A percentile compares a stretch with the other conserved stretches of the same genome.
Evolutionary conservation across 2,113 vertebrate genomes (phyloP).

Genomic region (Dipodomys ordii): DNA sequence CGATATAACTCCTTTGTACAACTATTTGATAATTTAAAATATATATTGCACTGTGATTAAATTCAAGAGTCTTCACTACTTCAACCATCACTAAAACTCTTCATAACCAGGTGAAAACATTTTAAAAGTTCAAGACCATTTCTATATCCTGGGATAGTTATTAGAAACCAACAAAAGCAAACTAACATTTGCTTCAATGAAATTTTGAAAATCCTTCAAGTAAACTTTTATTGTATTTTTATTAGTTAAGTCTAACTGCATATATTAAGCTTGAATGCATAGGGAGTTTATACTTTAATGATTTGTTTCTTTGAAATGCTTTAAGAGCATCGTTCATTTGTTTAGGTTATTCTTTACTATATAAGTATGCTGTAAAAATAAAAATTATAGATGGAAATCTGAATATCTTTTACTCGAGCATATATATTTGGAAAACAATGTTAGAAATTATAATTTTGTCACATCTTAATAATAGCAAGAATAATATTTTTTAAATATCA

Average conservation of each 20-base stretch:
- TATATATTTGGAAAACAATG: slow-evolving; percentile 29
- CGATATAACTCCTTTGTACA: too few relatives aligned
- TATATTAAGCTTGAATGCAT: neutral
- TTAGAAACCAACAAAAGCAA: neutral
- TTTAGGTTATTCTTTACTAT: slow-evolving; percentile 5
- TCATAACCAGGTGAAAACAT: neutral
- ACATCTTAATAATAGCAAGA: neutral
- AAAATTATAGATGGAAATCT: neutral
- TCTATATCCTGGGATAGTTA: neutral
- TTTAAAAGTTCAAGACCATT: neutral
- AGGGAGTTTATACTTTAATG: neutral
- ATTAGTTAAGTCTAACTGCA: neutral
- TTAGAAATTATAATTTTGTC: slow-evolving; percentile 33
- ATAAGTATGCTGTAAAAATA: slow-evolving; percentile 28
- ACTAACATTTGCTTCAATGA: slow-evolving; percentile 29
- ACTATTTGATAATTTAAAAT: neutral
- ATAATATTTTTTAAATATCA: slow-evolving; percentile 8
- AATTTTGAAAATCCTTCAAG: neutral
- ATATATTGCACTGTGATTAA: slow-evolving; percentile 23
- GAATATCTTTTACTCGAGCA: neutral
- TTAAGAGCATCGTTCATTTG: neutral
- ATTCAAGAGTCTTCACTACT: neutral
- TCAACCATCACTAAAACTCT: neutral
- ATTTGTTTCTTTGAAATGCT: slow-evolving; percentile 41
- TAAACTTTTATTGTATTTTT: slow-evolving; percentile 25